Evolutionary conservation across 2,113 vertebrate genomes (phyloP), one percentile per base, ranked within the genome.

Genomic region (Aix galericulata): DNA sequence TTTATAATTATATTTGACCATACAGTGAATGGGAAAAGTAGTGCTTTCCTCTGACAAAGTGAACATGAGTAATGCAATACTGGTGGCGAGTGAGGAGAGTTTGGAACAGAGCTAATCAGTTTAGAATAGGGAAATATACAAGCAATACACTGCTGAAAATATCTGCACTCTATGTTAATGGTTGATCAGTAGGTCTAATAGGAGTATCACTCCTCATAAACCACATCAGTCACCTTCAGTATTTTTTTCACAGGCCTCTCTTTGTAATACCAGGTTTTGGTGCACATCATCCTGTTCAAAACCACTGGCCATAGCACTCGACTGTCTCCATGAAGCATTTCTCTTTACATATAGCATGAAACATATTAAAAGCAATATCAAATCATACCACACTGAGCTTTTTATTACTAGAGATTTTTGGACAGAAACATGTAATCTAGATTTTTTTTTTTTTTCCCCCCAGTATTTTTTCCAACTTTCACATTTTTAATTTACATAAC

Each of bases 351-450:
- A 72, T 3, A 71, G 46, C 29, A 71, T 14, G 42, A 26, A 74
- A 32, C 56, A 88, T 64, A 46, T 91, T 77, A 71, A 89, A 93
- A 86, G 85, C 67, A 88, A 21, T 88, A 92, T 94, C 59, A 91
- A 96, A 55, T 85, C 91, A 89, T 92, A 95, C 95, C 88, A 94
- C 92, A 96, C 87, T 94, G 86, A 96, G 93, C 89, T 91, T 69
- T 97, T 98, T 97, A 97, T 97, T 96, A 96, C 66, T 83, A 88
- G 75, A 95, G 88, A 95, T 72, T 93, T 44, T 87, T 84, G 86
- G 89, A 95, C 89, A 76, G 91, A 69, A 96, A 85, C 92, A 93
- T 67, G 80, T 77, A 89, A 77, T 77, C 91, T 94, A 93, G 90
- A 86, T 91, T 86, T 88, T 95, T 44, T 17, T 56, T 91, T 86